These are phyloP conservation scores for Apis dorsata DNA, from an alignment of 1,140 invertebrate species.

Conservation along the genomic window DNA sequence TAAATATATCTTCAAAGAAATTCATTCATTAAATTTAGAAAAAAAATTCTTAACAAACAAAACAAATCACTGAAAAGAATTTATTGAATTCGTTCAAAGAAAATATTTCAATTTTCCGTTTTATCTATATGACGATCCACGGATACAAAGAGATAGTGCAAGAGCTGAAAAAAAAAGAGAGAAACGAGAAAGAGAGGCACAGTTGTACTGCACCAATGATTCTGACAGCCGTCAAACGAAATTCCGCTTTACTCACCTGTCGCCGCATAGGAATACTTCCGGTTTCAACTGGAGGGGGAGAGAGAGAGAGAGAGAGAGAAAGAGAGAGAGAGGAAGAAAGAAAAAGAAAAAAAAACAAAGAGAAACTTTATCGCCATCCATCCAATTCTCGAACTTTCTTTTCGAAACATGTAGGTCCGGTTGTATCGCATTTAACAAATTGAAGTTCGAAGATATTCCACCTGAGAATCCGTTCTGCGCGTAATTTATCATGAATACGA, in stretches of 20 bases:
- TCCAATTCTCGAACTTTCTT: not conserved
- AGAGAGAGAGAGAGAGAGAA: no score
- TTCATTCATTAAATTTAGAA: not conserved
- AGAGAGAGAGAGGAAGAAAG: no score
- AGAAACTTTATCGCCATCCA: not conserved
- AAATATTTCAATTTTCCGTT: not conserved
- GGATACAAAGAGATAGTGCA: no score
- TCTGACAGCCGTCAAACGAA: slow-evolving; percentile 6
- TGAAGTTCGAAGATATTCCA: not conserved
- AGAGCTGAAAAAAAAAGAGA: not conserved
- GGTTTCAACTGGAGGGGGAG: not conserved
- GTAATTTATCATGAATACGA: not conserved
- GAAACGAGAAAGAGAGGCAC: not conserved
- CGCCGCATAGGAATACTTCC: not conserved
- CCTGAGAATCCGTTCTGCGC: slow-evolving; percentile 1
- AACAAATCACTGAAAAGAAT: not conserved
- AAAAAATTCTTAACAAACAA: not conserved
- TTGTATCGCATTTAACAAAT: slow-evolving; percentile 13
- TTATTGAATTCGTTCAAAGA: no score
- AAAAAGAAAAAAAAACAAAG: not conserved
- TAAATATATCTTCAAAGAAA: no score
- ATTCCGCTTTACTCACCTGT: slow-evolving; percentile 19
- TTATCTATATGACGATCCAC: not conserved
- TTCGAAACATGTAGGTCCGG: not conserved
- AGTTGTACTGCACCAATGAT: not conserved